Conservation (phyloP, 1,140 invertebrate species). For the Reticulitermes speratus region DNA sequence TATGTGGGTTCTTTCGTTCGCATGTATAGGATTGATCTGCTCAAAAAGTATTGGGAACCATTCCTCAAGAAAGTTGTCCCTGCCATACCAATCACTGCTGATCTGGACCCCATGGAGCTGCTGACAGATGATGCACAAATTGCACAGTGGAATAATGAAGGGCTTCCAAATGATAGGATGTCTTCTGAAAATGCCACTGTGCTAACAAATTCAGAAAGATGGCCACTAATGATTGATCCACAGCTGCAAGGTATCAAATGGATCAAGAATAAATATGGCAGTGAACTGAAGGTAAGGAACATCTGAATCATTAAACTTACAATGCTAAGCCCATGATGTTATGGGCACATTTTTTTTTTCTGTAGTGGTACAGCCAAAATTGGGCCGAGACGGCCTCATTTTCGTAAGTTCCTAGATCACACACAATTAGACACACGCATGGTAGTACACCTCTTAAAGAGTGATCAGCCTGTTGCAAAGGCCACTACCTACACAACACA, state of each 20-base stretch:
- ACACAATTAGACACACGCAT: too few species aligned
- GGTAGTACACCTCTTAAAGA: too few species aligned
- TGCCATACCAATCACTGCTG: conserved; percentile 75
- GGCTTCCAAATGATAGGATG: conserved; percentile 88
- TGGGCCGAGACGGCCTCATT: too few species aligned
- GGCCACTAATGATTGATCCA: conserved; percentile 95
- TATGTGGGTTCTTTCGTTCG: conserved; percentile 94
- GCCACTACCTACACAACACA: too few species aligned
- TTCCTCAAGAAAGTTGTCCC: conserved; percentile 61
- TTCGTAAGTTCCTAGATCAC: too few species aligned
- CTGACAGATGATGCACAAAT: conserved; percentile 89
- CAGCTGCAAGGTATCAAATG: conserved; percentile 91
- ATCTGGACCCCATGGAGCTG: conserved; percentile 76
- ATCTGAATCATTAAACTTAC: too few species aligned
- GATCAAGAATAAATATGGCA: conserved; percentile 78
- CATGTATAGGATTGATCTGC: conserved; percentile 75
- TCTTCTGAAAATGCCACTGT: conserved; percentile 94
- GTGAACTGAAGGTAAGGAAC: conserved; percentile 7
- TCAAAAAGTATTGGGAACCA: conserved; percentile 80
- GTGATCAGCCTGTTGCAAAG: too few species aligned
- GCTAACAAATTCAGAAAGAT: conserved; percentile 81
- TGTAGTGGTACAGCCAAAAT: too few species aligned
- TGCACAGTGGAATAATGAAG: conserved; percentile 93
- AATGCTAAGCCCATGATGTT: too few species aligned
- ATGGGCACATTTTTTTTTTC: too few species aligned